Evolutionary conservation across 2,888 invertebrate genomes (phyloP), one percentile per base, ranked within the genome.

Genomic region (Dicranocentrus wangi): DNA sequence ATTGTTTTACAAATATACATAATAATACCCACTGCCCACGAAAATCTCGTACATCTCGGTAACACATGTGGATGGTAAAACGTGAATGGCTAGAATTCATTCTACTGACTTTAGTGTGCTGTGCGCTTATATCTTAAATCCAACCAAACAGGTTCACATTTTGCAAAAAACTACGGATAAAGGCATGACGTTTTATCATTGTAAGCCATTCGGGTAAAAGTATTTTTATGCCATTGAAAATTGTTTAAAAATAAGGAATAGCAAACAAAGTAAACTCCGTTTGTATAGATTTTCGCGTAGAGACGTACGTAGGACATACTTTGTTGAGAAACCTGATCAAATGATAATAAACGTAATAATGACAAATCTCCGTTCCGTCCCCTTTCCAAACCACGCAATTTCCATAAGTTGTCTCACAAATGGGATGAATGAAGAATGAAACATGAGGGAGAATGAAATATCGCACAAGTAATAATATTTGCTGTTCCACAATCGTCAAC

Each of bases 361-460:
- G 15, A 15, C 13, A 10, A 47, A 47, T 47, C 47, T 47, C 47
- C 15, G 2, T n/a, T 15, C 47, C 3, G 3, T 55, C 53, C 55
- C 55, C 23, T 53, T 53, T 21, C n/a, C 53, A 23, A 60, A 60
- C 60, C 60, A 60, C 32, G 28, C n/a, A 60, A 60, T 60, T n/a
- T n/a, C n/a, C n/a, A 25, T 3, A 10, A 2, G 55, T n/a, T 55
- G 55, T 55, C 47, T n/a, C 13, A 3, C 7, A n/a, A n/a, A 47
- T 55, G 23, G 55, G 15, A 13, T 25, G 1, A 23, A 23, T 25
- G 13, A 55, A 21, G n/a, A n/a, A n/a, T 7, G n/a, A 15, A n/a
- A 15, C 5, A 15, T 10, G 10, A n/a, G 47, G 47, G n/a, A n/a
- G n/a, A 47, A 15, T 10, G 15, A 47, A 10, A n/a, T 47, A 47